Conservation (phyloP, 53 echinoderm and acorn worm species). For the Pentamera pediparva region DNA sequence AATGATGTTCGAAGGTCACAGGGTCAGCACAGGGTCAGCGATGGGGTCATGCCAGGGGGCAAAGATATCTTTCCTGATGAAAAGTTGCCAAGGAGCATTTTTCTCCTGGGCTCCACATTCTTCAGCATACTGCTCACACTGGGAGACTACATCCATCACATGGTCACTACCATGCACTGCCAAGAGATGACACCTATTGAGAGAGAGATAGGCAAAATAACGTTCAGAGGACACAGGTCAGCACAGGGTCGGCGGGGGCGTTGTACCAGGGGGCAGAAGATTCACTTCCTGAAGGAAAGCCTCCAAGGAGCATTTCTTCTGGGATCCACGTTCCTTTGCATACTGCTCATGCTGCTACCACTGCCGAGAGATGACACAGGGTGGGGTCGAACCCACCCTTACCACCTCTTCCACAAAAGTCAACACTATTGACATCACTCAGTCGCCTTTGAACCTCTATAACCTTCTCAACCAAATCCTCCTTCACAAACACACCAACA, state of each 20-base stretch:
- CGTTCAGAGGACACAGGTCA: too few relatives aligned
- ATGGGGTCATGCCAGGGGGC: slow-evolving; percentile 98
- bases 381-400: too few relatives aligned
- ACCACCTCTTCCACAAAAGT: too few relatives aligned
- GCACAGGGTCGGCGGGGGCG: slow-evolving; percentile 75
- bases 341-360: slow-evolving; percentile 94
- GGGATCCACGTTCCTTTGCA: slow-evolving; percentile 94
- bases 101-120: slow-evolving; percentile 96
- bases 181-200: slow-evolving; percentile 78
- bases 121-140: slow-evolving; percentile 93
- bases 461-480: too few relatives aligned
- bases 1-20: too few relatives aligned
- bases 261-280: slow-evolving; percentile 99
- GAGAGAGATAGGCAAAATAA: not conserved
- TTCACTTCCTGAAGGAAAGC: slow-evolving; percentile 97
- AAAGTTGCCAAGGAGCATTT: slow-evolving; percentile 96
- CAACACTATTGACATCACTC: too few relatives aligned
- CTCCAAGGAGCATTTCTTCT: slow-evolving; percentile 98
- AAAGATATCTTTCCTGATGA: slow-evolving; percentile 99
- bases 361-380: slow-evolving; percentile 86
- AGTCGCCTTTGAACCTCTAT: too few relatives aligned
- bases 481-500: too few relatives aligned
- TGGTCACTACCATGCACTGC: slow-evolving; percentile 94
- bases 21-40: slow-evolving; percentile 82
- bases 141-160: slow-evolving; percentile 99